Conservation (phyloP, 2,113 vertebrate species). For the Mormoops blainvillei region DNA sequence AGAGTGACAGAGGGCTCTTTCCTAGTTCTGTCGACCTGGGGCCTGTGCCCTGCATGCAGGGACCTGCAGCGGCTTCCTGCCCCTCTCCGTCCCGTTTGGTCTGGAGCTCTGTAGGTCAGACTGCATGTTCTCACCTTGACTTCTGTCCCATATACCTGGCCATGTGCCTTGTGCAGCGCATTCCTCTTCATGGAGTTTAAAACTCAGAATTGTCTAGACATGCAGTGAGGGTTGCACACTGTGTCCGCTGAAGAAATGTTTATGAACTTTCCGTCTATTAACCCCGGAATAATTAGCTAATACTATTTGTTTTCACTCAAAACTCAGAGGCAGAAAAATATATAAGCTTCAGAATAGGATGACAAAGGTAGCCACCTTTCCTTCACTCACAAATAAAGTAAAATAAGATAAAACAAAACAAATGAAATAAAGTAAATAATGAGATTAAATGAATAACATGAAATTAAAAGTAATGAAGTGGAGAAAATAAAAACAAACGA, state of each 20-base stretch:
- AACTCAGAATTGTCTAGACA: background rate
- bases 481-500: background rate
- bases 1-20: background rate
- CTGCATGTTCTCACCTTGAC: background rate
- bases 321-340: background rate
- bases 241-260: background rate
- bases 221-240: background rate
- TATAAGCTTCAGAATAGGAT: background rate
- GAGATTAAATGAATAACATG: background rate
- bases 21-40: background rate
- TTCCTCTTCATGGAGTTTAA: background rate
- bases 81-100: background rate
- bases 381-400: background rate
- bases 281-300: background rate
- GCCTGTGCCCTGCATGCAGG: too few relatives aligned
- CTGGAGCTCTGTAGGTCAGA: background rate
- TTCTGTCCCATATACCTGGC: accelerated
- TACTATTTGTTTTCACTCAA: background rate
- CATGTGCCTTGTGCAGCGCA: background rate
- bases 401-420: background rate
- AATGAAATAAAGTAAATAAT: background rate
- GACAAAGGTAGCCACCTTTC: background rate
- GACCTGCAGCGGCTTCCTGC: too few relatives aligned
- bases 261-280: background rate
- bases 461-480: background rate